A percentile compares a stretch with the other conserved stretches of the same genome.
Evolutionary conservation across 2,797 vertebrate genomes (phyloP).

Genomic region (Pogonophryne albipinna): DNA sequence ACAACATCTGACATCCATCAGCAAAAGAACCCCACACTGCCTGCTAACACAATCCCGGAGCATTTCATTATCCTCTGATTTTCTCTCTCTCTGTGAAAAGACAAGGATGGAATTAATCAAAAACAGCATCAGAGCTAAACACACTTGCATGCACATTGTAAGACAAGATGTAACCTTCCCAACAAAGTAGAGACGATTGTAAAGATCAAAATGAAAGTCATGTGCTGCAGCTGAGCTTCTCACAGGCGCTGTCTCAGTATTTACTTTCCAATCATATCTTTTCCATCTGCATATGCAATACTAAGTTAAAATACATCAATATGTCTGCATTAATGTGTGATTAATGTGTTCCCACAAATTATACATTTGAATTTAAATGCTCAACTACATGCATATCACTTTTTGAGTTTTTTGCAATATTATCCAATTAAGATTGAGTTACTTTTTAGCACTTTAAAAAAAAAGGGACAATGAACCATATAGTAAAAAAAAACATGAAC

Average conservation of each 20-base stretch:
- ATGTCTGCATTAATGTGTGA: neutral
- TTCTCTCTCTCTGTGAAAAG: constrained; percentile 20
- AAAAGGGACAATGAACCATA: neutral
- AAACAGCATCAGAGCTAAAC: constrained; percentile 49
- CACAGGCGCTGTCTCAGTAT: neutral
- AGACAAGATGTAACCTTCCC: constrained; percentile 25
- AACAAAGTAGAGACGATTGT: constrained; percentile 9
- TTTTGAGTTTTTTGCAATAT: neutral
- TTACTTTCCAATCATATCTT: neutral
- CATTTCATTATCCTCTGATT: constrained; percentile 53
- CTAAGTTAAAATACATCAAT: neutral
- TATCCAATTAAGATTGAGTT: too few relatives aligned
- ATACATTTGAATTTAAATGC: neutral
- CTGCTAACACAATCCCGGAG: constrained; percentile 38
- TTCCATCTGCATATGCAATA: neutral
- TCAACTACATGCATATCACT: neutral
- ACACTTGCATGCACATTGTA: constrained; percentile 8
- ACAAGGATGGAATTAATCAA: constrained; percentile 28
- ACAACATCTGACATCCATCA: constrained; percentile 36
- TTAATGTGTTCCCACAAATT: neutral
- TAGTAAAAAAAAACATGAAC: neutral
- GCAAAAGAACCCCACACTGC: constrained; percentile 21
- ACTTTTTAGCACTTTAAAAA: accelerated
- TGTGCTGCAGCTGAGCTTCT: constrained; percentile 12
- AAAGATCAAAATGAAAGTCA: constrained; percentile 32